phyloP scores from a whole-genome alignment of 2,888 invertebrate genomes.

The Cosmia trapezina region DNA sequence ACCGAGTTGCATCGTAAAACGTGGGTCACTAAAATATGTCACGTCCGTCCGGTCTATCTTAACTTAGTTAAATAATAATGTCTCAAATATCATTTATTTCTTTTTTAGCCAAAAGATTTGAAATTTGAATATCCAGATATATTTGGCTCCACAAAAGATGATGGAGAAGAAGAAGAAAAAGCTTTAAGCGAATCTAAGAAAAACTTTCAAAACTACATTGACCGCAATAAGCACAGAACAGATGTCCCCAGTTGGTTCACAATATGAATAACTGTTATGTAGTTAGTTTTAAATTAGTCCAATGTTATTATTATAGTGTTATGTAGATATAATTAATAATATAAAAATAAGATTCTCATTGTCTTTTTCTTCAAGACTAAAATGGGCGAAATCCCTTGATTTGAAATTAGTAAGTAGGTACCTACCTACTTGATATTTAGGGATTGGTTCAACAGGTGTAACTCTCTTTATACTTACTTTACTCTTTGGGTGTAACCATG shows the following conservation, averaged over 20 bases:
- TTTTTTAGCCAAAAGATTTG: conserved; percentile 92
- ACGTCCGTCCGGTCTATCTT: not conserved
- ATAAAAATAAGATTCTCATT: conserved; percentile 23
- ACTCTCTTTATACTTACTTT: too few species aligned
- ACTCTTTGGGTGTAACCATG: too few species aligned
- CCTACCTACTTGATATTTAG: not conserved
- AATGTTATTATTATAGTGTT: conserved; percentile 40
- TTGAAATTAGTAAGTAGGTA: not conserved
- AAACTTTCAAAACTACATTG: conserved; percentile 90
- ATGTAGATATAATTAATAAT: conserved; percentile 45
- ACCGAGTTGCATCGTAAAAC: too few species aligned
- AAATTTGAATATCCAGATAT: conserved; percentile 95
- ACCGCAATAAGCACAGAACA: conserved; percentile 92
- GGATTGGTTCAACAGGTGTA: not conserved
- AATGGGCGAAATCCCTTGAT: not conserved
- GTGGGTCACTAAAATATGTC: too few species aligned
- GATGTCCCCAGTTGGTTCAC: conserved; percentile 95
- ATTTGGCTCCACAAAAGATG: conserved; percentile 89
- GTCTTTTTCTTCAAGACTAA: not conserved
- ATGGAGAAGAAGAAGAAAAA: conserved; percentile 91
- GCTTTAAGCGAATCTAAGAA: conserved; percentile 91
- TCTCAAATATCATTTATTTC: conserved; percentile 1
- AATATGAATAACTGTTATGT: conserved; percentile 86
- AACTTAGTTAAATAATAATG: not conserved
- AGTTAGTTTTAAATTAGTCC: conserved; percentile 33